A percentile compares a stretch with the other conserved stretches of the same genome.
These are phyloP conservation scores for Steinernema carpocapsae DNA, from an alignment of 2,888 invertebrate genomes.

Conservation along the genomic window DNA sequence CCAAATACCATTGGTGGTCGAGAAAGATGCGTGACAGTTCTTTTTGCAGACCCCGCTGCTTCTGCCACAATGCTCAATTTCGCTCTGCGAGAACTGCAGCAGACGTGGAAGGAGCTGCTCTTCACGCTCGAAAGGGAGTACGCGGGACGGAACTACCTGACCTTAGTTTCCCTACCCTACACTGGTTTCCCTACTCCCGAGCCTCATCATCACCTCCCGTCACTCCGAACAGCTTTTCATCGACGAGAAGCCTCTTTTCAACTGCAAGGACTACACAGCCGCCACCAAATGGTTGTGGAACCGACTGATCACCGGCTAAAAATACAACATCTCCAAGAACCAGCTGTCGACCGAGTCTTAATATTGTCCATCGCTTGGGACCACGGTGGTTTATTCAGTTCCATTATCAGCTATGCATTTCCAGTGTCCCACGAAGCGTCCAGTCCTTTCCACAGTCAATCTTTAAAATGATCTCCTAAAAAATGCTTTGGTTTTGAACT, in stretches of 20 bases:
- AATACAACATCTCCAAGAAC: conserved; percentile 57
- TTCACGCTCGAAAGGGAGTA: conserved; percentile 58
- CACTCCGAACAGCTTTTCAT: conserved; percentile 62
- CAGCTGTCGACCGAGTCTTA: conserved; percentile 62
- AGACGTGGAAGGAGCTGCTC: conserved; percentile 56
- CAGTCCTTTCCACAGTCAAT: conserved; percentile 84
- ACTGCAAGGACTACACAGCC: conserved; percentile 64
- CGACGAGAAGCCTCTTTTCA: conserved; percentile 56
- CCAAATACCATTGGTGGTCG: no score
- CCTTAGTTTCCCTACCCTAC: conserved; percentile 62
- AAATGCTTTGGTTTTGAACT: no score
- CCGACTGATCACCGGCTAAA: conserved; percentile 59
- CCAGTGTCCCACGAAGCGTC: conserved; percentile 78
- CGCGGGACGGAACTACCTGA: conserved; percentile 51
- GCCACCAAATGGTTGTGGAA: conserved; percentile 68
- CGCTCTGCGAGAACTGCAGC: conserved; percentile 52
- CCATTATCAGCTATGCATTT: conserved; percentile 76
- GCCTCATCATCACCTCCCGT: conserved; percentile 60
- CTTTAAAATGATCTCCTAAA: conserved; percentile 75
- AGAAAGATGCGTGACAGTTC: no score
- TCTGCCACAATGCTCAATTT: conserved; percentile 57
- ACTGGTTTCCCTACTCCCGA: no score
- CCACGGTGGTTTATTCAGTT: no score
- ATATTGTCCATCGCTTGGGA: conserved; percentile 59
- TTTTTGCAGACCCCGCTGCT: conserved; percentile 55